These are phyloP conservation scores for Gymnorhina tibicen DNA, from an alignment of 2,113 vertebrate genomes.

Conservation along the genomic window DNA sequence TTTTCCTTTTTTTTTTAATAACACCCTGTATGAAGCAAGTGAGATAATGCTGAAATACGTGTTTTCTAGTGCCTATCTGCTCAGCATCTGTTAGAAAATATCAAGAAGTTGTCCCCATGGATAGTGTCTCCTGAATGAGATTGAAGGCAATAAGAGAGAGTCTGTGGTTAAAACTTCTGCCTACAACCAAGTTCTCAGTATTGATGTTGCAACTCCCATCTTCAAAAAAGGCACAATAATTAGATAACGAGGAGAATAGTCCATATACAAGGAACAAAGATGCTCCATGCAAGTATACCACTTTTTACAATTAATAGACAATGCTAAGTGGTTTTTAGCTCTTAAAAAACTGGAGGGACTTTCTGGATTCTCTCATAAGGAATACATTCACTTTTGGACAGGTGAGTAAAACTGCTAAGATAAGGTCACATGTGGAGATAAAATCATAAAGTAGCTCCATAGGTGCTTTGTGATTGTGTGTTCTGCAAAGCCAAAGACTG, in stretches of 20 bases:
- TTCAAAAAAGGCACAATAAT: not conserved
- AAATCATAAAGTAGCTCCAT: not conserved
- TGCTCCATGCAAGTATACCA: not conserved
- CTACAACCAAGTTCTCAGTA: not conserved
- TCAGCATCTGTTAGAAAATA: not conserved
- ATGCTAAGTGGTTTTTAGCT: not conserved
- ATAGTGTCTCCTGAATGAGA: not conserved
- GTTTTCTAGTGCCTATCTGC: not conserved
- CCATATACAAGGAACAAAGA: not conserved
- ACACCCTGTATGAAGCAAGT: not conserved
- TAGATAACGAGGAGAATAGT: not conserved
- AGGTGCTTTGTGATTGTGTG: not conserved
- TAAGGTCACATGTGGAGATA: not conserved
- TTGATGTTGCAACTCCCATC: not conserved
- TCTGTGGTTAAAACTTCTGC: not conserved
- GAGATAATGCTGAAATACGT: not conserved
- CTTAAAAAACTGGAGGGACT: not conserved
- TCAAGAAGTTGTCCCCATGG: not conserved
- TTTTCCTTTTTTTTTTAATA: not conserved
- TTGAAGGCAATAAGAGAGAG: not conserved
- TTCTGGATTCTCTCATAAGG: not conserved
- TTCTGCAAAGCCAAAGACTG: not conserved
- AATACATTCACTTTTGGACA: not conserved
- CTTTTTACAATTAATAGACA: not conserved
- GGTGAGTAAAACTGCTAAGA: not conserved